Evolutionary conservation across 2,113 vertebrate species (phyloP).

Genomic region (Corythoichthys haematopterus): DNA sequence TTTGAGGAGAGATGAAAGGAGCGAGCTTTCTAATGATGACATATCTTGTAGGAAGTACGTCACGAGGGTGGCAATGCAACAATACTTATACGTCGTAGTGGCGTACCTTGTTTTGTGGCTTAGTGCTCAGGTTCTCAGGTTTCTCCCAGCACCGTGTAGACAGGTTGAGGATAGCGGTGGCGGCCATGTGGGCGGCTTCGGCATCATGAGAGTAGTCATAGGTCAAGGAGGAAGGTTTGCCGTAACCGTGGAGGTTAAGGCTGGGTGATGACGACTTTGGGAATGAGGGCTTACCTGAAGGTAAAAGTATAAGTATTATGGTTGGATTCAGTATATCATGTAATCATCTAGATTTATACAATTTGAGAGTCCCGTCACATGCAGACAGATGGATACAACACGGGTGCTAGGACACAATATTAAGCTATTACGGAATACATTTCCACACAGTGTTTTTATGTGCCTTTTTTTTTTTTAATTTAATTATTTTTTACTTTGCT

Average conservation of each 20-base stretch:
- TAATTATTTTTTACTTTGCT: no score
- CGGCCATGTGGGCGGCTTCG: conserved; percentile 96
- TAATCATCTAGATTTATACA: neutral
- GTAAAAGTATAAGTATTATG: neutral
- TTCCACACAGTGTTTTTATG: no score
- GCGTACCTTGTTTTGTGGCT: conserved; percentile 83
- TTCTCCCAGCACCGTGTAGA: conserved; percentile 98
- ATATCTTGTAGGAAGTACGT: conserved; percentile 4
- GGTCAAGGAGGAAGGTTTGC: conserved; percentile 76
- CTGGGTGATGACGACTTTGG: conserved; percentile 82
- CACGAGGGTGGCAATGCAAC: neutral
- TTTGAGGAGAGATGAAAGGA: neutral
- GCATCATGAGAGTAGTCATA: conserved; percentile 95
- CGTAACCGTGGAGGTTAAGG: conserved; percentile 79
- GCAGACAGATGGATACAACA: no score
- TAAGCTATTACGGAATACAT: no score
- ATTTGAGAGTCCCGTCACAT: neutral
- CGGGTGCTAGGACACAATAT: no score
- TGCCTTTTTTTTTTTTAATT: no score
- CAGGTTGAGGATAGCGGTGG: conserved; percentile 96
- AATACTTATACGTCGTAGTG: neutral
- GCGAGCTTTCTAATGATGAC: neutral
- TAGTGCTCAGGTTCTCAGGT: conserved; percentile 95
- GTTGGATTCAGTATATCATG: neutral
- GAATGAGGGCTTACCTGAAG: conserved; percentile 80